Conservation (phyloP, 2,888 invertebrate species). For the Standfussiana lucernea region DNA sequence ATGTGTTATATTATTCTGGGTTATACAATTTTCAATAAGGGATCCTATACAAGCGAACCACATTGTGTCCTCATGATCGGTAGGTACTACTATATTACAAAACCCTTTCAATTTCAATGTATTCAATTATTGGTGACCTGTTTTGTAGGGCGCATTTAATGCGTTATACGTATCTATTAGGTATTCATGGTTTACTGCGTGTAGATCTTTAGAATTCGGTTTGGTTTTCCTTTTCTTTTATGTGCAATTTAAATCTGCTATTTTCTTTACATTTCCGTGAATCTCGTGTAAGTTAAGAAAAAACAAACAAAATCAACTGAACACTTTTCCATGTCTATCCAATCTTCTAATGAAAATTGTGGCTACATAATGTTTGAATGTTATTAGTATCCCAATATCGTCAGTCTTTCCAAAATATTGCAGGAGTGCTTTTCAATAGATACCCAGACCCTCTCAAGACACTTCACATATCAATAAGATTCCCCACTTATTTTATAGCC, state of each 20-base stretch:
- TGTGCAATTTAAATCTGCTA: background rate
- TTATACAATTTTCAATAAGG: slow-evolving; percentile 56
- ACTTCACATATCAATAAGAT: slow-evolving; percentile 20
- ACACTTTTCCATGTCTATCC: background rate
- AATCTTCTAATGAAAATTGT: background rate
- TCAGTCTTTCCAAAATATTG: background rate
- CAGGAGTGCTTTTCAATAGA: background rate
- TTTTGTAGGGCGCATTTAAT: slow-evolving; percentile 6
- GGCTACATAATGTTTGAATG: background rate
- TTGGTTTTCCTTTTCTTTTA: background rate
- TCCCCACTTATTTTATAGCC: slow-evolving; percentile 2
- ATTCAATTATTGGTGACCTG: slow-evolving; percentile 39
- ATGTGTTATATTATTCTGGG: slow-evolving; percentile 36
- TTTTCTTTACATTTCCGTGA: background rate
- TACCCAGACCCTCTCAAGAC: background rate
- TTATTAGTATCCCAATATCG: background rate
- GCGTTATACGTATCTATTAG: background rate
- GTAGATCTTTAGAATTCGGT: background rate
- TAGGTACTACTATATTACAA: slow-evolving; percentile 25
- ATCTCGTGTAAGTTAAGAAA: background rate
- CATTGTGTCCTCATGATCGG: slow-evolving; percentile 35
- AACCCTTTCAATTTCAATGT: slow-evolving; percentile 47
- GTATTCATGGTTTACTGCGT: slow-evolving; percentile 1
- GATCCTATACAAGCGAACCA: slow-evolving; percentile 36
- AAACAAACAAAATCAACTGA: background rate